Conservation (phyloP, 1,140 invertebrate genomes). For the Stenopsyche tienmushanensis region DNA sequence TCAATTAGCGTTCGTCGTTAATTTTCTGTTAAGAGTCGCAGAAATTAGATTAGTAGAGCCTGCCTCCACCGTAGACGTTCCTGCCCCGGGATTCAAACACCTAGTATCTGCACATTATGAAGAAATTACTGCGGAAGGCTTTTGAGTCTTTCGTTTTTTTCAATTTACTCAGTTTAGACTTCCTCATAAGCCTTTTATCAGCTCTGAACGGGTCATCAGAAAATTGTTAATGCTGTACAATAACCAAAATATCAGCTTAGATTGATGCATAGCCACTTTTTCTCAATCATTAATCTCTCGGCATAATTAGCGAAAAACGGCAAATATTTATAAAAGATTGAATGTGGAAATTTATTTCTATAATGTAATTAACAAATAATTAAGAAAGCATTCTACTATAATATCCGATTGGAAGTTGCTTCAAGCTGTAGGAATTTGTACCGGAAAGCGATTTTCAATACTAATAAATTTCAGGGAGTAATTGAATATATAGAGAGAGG, state of each 20-base stretch:
- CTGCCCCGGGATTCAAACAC: not conserved
- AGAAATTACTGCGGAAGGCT: conserved; percentile 24
- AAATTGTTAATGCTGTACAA: no score
- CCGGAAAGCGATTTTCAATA: conserved; percentile 16
- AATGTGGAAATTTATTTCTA: no score
- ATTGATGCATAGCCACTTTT: no score
- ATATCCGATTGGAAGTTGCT: conserved; percentile 17
- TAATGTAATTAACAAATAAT: conserved; percentile 26
- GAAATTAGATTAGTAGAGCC: conserved; percentile 38
- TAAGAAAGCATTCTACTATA: not conserved
- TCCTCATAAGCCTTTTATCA: no score
- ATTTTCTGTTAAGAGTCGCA: conserved; percentile 39
- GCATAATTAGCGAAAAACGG: no score
- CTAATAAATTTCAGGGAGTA: no score
- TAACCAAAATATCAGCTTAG: no score
- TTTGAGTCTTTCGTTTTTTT: not conserved
- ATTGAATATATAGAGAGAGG: no score
- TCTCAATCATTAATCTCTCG: no score
- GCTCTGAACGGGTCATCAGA: no score
- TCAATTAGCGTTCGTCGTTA: conserved; percentile 39
- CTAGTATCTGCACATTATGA: conserved; percentile 11
- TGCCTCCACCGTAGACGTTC: conserved; percentile 4
- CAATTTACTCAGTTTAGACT: no score
- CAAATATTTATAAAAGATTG: no score
- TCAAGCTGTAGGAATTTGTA: not conserved